These are phyloP conservation scores for Oryzias melastigma DNA, from an alignment of 2,113 vertebrate species.

Conservation along the genomic window DNA sequence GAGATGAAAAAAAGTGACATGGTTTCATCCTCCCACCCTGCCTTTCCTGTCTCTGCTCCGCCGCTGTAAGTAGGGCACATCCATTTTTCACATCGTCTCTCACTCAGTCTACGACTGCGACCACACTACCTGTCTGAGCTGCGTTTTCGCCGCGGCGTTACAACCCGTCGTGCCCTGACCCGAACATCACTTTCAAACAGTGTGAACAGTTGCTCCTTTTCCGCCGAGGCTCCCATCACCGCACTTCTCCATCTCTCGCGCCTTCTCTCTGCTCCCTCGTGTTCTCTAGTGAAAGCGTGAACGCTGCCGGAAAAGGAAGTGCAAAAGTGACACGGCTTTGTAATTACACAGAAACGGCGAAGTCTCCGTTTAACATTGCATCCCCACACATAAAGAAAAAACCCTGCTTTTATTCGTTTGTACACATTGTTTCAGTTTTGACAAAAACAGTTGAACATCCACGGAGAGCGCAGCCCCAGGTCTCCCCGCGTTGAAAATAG, in stretches of 20 bases:
- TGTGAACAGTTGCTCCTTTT: slow-evolving; percentile 1
- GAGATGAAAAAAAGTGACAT: slow-evolving; percentile 55
- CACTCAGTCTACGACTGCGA: slow-evolving; percentile 47
- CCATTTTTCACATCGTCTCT: slow-evolving; percentile 68
- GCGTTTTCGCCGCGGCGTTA: slow-evolving; percentile 5
- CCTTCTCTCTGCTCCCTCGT: too few relatives aligned
- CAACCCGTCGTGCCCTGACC: slow-evolving; percentile 6
- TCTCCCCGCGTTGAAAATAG: slow-evolving; percentile 23
- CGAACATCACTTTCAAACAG: slow-evolving; percentile 16
- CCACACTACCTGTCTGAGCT: slow-evolving; percentile 53
- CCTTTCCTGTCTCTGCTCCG: slow-evolving; percentile 51
- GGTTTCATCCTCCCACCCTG: slow-evolving; percentile 46
- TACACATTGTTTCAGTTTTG: slow-evolving; percentile 21
- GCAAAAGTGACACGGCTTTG: too few relatives aligned
- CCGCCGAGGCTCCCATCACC: too few relatives aligned
- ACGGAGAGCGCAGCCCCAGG: slow-evolving; percentile 21
- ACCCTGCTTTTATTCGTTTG: slow-evolving; percentile 20
- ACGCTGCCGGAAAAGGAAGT: too few relatives aligned
- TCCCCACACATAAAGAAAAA: not conserved
- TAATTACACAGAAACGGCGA: too few relatives aligned
- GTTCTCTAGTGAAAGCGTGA: too few relatives aligned
- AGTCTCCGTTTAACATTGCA: too few relatives aligned
- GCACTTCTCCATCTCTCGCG: too few relatives aligned
- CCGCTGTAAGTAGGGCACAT: slow-evolving; percentile 73
- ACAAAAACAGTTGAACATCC: slow-evolving; percentile 12